phyloP scores from a whole-genome alignment of 2,113 vertebrate genomes.

The Oreocharis arfaki region DNA sequence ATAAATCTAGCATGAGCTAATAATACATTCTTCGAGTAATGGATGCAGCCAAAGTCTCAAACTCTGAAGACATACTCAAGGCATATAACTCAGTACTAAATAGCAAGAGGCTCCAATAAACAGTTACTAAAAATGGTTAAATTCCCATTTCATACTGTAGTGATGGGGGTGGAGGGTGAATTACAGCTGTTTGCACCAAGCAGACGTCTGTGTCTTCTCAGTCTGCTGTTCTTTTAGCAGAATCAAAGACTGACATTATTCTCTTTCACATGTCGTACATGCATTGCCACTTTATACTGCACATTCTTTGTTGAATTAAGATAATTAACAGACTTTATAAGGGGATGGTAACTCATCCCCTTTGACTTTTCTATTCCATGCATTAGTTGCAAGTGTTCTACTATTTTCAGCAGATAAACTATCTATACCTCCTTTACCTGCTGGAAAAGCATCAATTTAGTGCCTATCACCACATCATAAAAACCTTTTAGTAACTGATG shows the following conservation, averaged over 20 bases:
- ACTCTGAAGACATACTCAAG: not conserved
- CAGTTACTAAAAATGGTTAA: not conserved
- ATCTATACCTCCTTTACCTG: not conserved
- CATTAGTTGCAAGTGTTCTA: not conserved
- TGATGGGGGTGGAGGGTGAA: not conserved
- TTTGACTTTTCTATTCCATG: not conserved
- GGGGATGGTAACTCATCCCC: not conserved
- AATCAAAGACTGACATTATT: slow-evolving; percentile 8
- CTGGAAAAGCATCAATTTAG: not conserved
- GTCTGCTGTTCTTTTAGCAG: not conserved
- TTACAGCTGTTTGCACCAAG: not conserved
- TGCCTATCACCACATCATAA: not conserved
- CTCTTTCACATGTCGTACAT: not conserved
- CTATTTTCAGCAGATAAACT: not conserved
- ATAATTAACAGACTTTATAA: not conserved
- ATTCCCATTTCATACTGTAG: not conserved
- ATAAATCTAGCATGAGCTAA: not conserved
- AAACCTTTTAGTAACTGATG: not conserved
- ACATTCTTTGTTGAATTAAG: not conserved
- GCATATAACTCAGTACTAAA: not conserved
- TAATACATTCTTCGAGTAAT: not conserved
- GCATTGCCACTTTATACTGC: not conserved
- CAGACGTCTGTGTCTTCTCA: slow-evolving; percentile 13
- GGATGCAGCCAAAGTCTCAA: not conserved
- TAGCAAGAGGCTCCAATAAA: not conserved